Evolutionary conservation across 2,113 vertebrate genomes (phyloP).

Genomic region (Chaetura pelagica): DNA sequence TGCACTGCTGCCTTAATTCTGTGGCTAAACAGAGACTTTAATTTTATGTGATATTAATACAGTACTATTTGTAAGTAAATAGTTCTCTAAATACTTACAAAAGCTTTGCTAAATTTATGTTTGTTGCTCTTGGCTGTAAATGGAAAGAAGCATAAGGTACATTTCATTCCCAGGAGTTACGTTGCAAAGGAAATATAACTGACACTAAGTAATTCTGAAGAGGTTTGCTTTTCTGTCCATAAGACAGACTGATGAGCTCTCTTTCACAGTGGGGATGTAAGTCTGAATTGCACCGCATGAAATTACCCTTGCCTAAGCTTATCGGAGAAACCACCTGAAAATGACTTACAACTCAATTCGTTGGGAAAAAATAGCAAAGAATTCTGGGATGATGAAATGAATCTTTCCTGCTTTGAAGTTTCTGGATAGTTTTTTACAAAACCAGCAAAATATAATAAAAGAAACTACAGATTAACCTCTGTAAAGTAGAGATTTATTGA

Average conservation of each 20-base stretch:
- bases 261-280: slow-evolving; percentile 11
- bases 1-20: not conserved
- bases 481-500: not conserved
- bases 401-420: slow-evolving; percentile 32
- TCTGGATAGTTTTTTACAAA: not conserved
- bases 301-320: slow-evolving; percentile 52
- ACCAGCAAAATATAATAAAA: not conserved
- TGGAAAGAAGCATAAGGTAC: not conserved
- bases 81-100: not conserved
- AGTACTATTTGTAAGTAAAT: fast-evolving
- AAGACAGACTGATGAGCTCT: slow-evolving; percentile 34
- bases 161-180: not conserved
- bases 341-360: slow-evolving; percentile 58
- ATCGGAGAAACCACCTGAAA: slow-evolving; percentile 38
- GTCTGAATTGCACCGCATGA: slow-evolving; percentile 35
- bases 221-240: slow-evolving; percentile 37
- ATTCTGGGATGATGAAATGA: slow-evolving; percentile 13
- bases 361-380: slow-evolving; percentile 7
- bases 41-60: not conserved
- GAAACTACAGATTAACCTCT: not conserved
- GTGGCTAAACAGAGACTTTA: not conserved
- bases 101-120: not conserved
- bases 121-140: not conserved
- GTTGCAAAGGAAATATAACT: slow-evolving; percentile 2
- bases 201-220: slow-evolving; percentile 40